Percentiles rank a stretch among this genome's conserved stretches.
Conservation (phyloP, 2,113 vertebrate species). For the Phaetusa simplex region DNA sequence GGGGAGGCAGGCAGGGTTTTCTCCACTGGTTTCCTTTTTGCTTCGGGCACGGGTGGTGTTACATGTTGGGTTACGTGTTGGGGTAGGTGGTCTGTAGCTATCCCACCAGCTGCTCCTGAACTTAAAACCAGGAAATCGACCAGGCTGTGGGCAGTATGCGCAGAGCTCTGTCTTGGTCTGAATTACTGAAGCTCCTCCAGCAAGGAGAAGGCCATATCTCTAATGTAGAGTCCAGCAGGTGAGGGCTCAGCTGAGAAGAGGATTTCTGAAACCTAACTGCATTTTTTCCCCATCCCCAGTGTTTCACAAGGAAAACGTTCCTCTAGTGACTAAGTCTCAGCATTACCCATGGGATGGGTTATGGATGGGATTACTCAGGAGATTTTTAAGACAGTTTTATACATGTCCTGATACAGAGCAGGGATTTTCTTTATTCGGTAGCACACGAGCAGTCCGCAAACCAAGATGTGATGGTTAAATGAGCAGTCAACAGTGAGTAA, state of each 20-base stretch:
- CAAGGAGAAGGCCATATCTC: background rate
- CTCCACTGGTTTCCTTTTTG: background rate
- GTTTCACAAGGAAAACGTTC: background rate
- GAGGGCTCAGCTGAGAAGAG: background rate
- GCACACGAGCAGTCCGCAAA: background rate
- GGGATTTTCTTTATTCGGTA: background rate
- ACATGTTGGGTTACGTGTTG: background rate
- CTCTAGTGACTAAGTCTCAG: background rate
- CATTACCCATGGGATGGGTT: too few relatives aligned
- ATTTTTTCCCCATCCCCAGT: background rate
- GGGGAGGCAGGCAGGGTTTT: background rate
- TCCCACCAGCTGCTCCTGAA: background rate
- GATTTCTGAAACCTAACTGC: background rate
- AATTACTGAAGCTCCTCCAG: background rate
- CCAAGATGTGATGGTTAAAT: background rate
- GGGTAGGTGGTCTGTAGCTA: background rate
- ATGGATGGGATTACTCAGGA: background rate
- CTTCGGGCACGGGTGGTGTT: background rate
- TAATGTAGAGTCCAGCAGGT: background rate
- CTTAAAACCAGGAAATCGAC: background rate
- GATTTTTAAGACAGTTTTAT: background rate
- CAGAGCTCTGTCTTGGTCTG: background rate
- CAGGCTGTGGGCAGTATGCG: rapidly evolving
- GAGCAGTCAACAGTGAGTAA: background rate
- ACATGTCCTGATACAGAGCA: background rate